Percentiles rank a stretch among this genome's conserved stretches.
These are phyloP conservation scores for Trachymyrmex cornetzi DNA, from an alignment of 1,140 invertebrate species.

Conservation along the genomic window DNA sequence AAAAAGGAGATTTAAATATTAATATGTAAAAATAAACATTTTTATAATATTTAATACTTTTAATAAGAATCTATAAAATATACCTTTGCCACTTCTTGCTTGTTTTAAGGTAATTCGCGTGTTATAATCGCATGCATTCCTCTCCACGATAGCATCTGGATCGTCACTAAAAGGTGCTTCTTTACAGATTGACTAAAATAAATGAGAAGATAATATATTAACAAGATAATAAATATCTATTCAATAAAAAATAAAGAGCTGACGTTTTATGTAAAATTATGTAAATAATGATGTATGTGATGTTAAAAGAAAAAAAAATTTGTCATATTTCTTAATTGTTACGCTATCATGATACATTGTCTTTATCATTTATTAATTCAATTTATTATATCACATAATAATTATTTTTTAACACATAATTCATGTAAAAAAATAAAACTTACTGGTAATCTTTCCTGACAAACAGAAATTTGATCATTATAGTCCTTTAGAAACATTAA, in stretches of 20 bases:
- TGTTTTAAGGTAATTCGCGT: constrained; percentile 94
- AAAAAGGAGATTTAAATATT: constrained; percentile 60
- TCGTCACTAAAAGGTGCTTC: constrained; percentile 97
- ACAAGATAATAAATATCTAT: constrained; percentile 50
- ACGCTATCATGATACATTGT: too few relatives aligned
- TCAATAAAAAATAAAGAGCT: not conserved
- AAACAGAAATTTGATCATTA: constrained; percentile 64
- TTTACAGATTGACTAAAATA: constrained; percentile 91
- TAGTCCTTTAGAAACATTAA: constrained; percentile 50
- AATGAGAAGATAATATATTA: constrained; percentile 64
- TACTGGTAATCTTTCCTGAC: constrained; percentile 67
- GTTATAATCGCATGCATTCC: constrained; percentile 94
- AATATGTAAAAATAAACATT: not conserved
- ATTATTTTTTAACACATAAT: not conserved
- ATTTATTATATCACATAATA: not conserved
- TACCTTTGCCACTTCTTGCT: constrained; percentile 92
- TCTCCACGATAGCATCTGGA: constrained; percentile 91
- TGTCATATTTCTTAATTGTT: not conserved
- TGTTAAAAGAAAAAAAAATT: not conserved
- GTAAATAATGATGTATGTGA: not conserved
- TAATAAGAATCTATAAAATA: constrained; percentile 6
- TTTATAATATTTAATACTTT: constrained; percentile 25
- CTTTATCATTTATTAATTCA: too few relatives aligned
- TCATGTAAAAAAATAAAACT: constrained; percentile 45
- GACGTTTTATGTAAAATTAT: not conserved